Evolutionary conservation across 2,888 invertebrate genomes (phyloP).

Genomic region (Ichneumoninae sp.): DNA sequence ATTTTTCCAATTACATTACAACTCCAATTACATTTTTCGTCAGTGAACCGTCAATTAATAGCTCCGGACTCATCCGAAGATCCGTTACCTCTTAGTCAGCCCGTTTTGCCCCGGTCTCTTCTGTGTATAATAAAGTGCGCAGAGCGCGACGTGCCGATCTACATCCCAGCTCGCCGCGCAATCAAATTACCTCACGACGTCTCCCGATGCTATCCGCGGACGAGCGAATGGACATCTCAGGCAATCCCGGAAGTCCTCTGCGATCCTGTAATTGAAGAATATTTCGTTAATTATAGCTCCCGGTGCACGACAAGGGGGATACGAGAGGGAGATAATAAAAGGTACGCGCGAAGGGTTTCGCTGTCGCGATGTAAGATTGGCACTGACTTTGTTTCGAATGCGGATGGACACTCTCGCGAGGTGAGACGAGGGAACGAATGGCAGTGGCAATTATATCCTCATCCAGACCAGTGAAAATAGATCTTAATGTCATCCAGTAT

Average conservation of each 20-base stretch:
- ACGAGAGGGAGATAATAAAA: neutral
- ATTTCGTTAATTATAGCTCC: conserved; percentile 8
- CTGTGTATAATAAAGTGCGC: neutral
- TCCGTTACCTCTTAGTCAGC: neutral
- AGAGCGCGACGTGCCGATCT: conserved; percentile 1
- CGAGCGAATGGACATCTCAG: neutral
- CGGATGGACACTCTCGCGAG: neutral
- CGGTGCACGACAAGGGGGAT: neutral
- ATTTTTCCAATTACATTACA: too few relatives aligned
- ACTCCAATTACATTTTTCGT: neutral
- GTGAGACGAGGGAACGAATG: neutral
- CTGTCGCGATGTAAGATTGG: conserved; percentile 7
- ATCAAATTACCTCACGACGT: conserved; percentile 21
- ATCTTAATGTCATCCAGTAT: conserved; percentile 6
- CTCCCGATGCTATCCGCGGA: neutral
- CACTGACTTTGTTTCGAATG: neutral
- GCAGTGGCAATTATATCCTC: neutral
- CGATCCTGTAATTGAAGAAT: conserved; percentile 18
- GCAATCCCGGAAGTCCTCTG: conserved; percentile 5
- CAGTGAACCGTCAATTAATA: neutral
- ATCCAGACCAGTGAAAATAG: conserved; percentile 23
- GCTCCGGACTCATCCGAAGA: neutral
- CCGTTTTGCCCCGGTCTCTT: neutral
- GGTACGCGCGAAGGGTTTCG: neutral
- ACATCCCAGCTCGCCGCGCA: conserved; percentile 4